phyloP scores from a whole-genome alignment of 1,140 invertebrate species.

The Riptortus pedestris region DNA sequence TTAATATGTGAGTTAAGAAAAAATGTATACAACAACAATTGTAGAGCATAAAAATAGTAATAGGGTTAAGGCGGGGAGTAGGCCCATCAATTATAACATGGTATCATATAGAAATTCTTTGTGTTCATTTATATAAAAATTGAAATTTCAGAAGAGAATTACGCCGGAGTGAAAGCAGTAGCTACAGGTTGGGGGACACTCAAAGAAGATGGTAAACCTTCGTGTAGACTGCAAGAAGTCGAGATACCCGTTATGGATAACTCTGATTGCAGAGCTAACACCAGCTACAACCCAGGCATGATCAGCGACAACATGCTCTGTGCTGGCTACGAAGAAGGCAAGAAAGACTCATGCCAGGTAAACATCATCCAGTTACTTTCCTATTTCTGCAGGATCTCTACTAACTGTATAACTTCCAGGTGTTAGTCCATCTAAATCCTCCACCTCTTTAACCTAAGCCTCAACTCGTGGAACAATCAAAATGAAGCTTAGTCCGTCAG shows the following conservation, averaged over 20 bases:
- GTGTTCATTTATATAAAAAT: no score
- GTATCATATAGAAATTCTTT: no score
- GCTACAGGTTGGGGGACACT: slow-evolving; percentile 78
- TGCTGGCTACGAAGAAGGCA: slow-evolving; percentile 64
- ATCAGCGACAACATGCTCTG: slow-evolving; percentile 80
- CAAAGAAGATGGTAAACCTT: slow-evolving; percentile 65
- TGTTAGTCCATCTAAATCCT: background rate
- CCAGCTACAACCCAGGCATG: slow-evolving; percentile 64
- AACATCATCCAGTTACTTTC: slow-evolving; percentile 14
- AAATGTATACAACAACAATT: no score
- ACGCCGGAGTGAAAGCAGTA: slow-evolving; percentile 55
- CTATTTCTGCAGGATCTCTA: background rate
- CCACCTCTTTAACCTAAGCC: background rate
- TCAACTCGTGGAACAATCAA: no score
- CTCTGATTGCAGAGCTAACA: slow-evolving; percentile 55
- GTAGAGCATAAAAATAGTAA: background rate
- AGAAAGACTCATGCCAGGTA: slow-evolving; percentile 77
- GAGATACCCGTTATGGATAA: slow-evolving; percentile 72
- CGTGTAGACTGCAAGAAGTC: slow-evolving; percentile 68
- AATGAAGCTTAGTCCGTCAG: no score
- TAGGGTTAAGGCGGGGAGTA: background rate
- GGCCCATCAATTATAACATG: background rate
- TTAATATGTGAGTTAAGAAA: no score
- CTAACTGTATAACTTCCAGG: background rate
- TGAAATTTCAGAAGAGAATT: slow-evolving; percentile 49